Base-by-base conservation (phyloP, 1,140 invertebrate species). In the Helicoverpa armigera region DNA sequence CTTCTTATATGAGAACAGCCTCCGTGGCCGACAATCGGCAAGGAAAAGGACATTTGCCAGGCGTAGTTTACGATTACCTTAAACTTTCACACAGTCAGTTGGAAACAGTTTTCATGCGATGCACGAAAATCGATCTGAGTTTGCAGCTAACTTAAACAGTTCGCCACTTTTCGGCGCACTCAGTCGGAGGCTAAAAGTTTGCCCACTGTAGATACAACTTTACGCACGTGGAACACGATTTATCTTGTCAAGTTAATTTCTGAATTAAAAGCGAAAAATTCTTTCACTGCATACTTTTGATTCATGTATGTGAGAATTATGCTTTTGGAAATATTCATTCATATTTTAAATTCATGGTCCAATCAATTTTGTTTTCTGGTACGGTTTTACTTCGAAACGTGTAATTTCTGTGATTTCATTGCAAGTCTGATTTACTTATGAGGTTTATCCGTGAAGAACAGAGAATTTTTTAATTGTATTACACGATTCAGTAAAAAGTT, bases 221-320 rank as follows among this genome's bases (percentile, higher is more conserved):
- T 65, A 77, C 67, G 50, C 60, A 54, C 50, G 75, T 54, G 75
- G 61, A 54, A 77, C 29, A 77, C 50, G 13, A 77, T 77, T 77
- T 77, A 77, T 77, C 50, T 77, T 67, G 50, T 31, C 14, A 31
- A 65, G 75, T 65, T 77, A 65, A 77, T 77, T 77, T 67, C 10
- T n/a, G 75, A 77, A 53, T 65, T 76, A 53, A 76, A 63, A 51
- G 18, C 50, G 67, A 70, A 31, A 70, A 70, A 70, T 53, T 53
- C 48, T 70, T 54, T 70, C 50, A 50, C 63, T 67, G 35, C 16
- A 69, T 18, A 13, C 29, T 5, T 69, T 69, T 69, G 43, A 51
- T 51, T 69, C 48, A 14, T 50, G 50, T 31, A 7, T 23, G 23
- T 18, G 56, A 13, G 11, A n/a, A 50, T 18, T 50, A 18, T 23